Conservation (phyloP, 1,140 invertebrate genomes). For the Anoplolepis gracilipes region DNA sequence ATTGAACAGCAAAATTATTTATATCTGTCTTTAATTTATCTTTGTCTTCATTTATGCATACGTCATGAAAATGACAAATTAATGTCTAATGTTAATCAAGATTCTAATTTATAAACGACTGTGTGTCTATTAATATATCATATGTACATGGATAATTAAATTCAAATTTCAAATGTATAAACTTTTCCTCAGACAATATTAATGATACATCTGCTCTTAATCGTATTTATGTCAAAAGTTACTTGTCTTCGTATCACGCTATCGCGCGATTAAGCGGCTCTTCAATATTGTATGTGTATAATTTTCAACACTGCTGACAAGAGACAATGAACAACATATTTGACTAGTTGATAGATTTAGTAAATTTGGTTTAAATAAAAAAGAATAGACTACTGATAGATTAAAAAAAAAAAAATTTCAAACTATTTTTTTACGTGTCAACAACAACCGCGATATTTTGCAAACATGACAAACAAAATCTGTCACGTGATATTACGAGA, state of each 20-base stretch:
- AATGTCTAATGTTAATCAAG: slow-evolving; percentile 18
- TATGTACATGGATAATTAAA: slow-evolving; percentile 28
- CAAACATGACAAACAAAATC: slow-evolving; percentile 48
- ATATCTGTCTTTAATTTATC: neutral
- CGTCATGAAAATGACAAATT: neutral
- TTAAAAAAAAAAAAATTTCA: slow-evolving; percentile 42
- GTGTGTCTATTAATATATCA: neutral
- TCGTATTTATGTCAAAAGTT: slow-evolving; percentile 33
- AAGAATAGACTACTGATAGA: neutral
- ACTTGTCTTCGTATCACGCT: slow-evolving; percentile 20
- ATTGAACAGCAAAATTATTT: neutral
- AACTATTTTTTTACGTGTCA: slow-evolving; percentile 38
- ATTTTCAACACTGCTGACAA: slow-evolving; percentile 21
- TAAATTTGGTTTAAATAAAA: neutral
- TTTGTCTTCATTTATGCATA: neutral
- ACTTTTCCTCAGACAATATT: slow-evolving; percentile 38
- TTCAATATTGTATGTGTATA: slow-evolving; percentile 39
- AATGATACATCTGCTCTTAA: slow-evolving; percentile 39
- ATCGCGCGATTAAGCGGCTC: slow-evolving; percentile 46
- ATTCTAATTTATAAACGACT: neutral
- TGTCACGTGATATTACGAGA: neutral
- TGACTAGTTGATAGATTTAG: slow-evolving; percentile 17
- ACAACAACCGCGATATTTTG: slow-evolving; percentile 41
- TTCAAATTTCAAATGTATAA: slow-evolving; percentile 22
- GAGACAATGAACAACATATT: neutral